Conservation (phyloP, 2,888 invertebrate genomes). For the Zhengitettix transpicula region DNA sequence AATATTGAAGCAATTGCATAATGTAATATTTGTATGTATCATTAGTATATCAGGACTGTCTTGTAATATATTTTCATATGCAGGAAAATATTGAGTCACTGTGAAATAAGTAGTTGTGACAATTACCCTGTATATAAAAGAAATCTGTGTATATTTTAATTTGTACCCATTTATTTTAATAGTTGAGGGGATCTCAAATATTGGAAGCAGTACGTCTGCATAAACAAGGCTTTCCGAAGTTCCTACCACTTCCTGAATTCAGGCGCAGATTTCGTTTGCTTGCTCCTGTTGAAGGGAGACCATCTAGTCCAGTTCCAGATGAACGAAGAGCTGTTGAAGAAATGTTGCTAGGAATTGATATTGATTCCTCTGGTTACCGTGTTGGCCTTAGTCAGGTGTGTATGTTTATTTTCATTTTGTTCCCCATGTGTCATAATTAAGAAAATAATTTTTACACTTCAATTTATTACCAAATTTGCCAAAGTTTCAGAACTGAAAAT, state of each 20-base stretch:
- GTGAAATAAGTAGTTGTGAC: neutral
- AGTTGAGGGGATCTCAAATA: constrained; percentile 82
- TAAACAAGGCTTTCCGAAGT: constrained; percentile 88
- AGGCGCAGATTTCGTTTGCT: constrained; percentile 61
- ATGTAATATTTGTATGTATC: too few species aligned
- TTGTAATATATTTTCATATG: too few species aligned
- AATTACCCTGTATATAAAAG: neutral
- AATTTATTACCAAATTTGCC: too few species aligned
- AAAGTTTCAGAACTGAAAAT: too few species aligned
- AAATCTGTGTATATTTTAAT: neutral
- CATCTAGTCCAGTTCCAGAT: constrained; percentile 19
- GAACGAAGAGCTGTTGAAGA: constrained; percentile 61
- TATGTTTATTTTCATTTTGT: constrained; percentile 5
- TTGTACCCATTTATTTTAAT: constrained; percentile 13
- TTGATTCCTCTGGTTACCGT: constrained; percentile 71
- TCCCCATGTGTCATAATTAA: too few species aligned
- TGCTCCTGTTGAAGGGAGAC: constrained; percentile 24
- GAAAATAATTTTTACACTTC: too few species aligned
- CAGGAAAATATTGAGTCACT: too few species aligned
- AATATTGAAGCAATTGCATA: too few species aligned
- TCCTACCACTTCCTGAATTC: constrained; percentile 77
- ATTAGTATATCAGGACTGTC: too few species aligned
- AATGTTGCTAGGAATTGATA: constrained; percentile 64
- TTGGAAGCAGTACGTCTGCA: constrained; percentile 76
- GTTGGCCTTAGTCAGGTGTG: constrained; percentile 86